Conservation (phyloP, 2,888 invertebrate genomes). For the Palloptera scutellata region DNA sequence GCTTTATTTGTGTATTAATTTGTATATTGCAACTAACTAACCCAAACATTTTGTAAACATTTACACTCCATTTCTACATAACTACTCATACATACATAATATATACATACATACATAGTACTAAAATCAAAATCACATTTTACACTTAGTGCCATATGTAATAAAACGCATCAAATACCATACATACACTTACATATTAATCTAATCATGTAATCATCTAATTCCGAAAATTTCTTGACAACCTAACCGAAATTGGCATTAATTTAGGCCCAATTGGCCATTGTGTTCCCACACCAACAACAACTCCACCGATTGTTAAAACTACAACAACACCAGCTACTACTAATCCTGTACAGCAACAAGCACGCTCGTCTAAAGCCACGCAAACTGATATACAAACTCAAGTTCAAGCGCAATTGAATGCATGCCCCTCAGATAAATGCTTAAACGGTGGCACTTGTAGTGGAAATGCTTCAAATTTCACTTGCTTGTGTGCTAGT, state of each 20-base stretch:
- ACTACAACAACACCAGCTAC: conserved; percentile 46
- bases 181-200: no score
- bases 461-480: conserved; percentile 70
- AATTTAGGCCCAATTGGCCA: conserved; percentile 63
- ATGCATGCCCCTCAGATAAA: conserved; percentile 63
- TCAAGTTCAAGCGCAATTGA: conserved; percentile 47
- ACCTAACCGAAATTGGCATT: conserved; percentile 29
- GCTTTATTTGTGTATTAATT: no score
- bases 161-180: no score
- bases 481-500: conserved; percentile 75
- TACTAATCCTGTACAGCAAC: conserved; percentile 39
- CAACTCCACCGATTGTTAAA: conserved; percentile 36
- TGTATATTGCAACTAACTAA: no score
- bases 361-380: conserved; percentile 53
- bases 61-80: no score
- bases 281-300: conserved; percentile 57
- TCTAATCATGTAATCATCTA: conserved; percentile 1
- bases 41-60: no score
- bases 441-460: conserved; percentile 81
- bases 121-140: background rate
- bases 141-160: no score
- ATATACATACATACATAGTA: background rate
- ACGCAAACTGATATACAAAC: no score
- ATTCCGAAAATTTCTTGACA: conserved; percentile 8
- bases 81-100: no score